Conservation (phyloP, 1,140 invertebrate species). For the Bradynema listronoti region DNA sequence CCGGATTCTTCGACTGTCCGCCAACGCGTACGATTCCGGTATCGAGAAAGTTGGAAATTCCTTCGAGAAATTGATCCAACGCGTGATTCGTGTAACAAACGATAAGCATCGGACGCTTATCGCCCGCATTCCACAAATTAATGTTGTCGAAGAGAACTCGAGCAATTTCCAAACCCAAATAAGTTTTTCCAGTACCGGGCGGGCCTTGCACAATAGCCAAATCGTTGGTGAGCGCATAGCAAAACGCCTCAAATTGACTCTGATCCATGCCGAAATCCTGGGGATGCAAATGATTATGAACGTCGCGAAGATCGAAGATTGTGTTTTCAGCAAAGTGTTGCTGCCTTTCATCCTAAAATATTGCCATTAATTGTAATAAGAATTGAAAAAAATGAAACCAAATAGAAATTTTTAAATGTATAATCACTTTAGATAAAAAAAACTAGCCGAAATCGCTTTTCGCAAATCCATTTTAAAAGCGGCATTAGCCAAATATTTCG, state of each 20-base stretch:
- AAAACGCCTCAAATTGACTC: conserved; percentile 60
- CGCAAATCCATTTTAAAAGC: too few relatives aligned
- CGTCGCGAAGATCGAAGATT: conserved; percentile 35
- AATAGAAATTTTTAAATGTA: too few relatives aligned
- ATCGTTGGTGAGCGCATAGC: conserved; percentile 60
- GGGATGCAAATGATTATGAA: background rate
- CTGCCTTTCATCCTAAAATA: too few relatives aligned
- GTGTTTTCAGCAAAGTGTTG: too few relatives aligned
- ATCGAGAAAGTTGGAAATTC: conserved; percentile 60
- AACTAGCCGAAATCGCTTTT: too few relatives aligned
- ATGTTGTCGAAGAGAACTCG: conserved; percentile 32
- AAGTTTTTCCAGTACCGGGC: conserved; percentile 75
- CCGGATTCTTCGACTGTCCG: conserved; percentile 64
- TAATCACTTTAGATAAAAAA: too few relatives aligned
- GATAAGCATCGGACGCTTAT: conserved; percentile 67
- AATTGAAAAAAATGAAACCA: too few relatives aligned
- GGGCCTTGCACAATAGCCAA: conserved; percentile 69
- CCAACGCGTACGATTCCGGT: conserved; percentile 67
- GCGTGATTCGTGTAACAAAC: conserved; percentile 81
- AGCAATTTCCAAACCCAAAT: conserved; percentile 63
- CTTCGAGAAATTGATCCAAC: conserved; percentile 79
- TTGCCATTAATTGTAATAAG: too few relatives aligned
- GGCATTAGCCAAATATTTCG: conserved; percentile 23
- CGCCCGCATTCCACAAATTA: conserved; percentile 43
- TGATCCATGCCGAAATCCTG: conserved; percentile 52